Evolutionary conservation across 2,888 invertebrate genomes (phyloP).

Genomic region (Drosophila subquinaria): DNA sequence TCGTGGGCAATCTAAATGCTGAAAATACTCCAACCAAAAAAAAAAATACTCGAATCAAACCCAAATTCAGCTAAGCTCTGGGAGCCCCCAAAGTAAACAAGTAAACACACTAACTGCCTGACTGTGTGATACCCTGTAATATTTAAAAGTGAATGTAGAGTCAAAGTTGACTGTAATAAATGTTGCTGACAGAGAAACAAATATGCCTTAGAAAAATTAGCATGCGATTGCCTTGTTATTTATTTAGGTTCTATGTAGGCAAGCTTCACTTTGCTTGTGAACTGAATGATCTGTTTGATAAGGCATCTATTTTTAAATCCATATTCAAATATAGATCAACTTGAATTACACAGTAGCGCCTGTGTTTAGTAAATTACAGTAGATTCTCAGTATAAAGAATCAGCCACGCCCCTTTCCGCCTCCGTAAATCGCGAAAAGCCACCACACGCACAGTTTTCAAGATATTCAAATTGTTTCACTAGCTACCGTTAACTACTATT

Average conservation of each 20-base stretch:
- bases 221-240: neutral
- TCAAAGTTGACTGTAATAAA: too few species aligned
- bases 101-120: neutral
- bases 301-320: neutral
- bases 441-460: too few species aligned
- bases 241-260: neutral
- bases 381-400: too few species aligned
- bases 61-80: conserved; percentile 4
- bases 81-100: conserved; percentile 13
- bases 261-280: neutral
- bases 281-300: neutral
- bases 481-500: too few species aligned
- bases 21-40: conserved; percentile 16
- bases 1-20: conserved; percentile 12
- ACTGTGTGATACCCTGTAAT: conserved; percentile 11
- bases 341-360: neutral
- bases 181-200: too few species aligned
- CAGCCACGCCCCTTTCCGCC: too few species aligned
- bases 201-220: too few species aligned
- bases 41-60: conserved; percentile 18
- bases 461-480: too few species aligned
- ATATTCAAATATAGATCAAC: neutral
- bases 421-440: too few species aligned
- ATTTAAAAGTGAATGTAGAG: neutral
- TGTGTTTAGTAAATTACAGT: too few species aligned